These are phyloP conservation scores for Habroteleia sp. DNA, from an alignment of 2,888 invertebrate species.

Conservation along the genomic window DNA sequence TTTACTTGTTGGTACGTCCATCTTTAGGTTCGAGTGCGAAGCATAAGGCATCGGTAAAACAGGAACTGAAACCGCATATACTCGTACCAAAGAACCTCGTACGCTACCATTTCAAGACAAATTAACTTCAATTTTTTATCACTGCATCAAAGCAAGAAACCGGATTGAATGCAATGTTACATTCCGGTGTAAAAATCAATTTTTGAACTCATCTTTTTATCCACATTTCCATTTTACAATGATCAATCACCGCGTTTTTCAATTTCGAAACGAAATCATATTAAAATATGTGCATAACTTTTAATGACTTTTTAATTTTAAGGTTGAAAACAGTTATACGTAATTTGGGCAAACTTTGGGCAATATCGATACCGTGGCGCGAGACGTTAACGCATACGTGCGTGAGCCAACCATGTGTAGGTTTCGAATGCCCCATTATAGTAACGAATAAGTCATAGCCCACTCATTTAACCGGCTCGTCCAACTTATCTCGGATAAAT, in stretches of 20 bases:
- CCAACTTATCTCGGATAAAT: conserved; percentile 43
- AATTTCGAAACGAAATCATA: too few species aligned
- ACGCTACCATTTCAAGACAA: conserved; percentile 40
- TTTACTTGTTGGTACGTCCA: conserved; percentile 65
- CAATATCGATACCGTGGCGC: background rate
- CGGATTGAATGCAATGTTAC: conserved; percentile 3
- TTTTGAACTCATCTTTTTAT: background rate
- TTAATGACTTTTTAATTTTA: too few species aligned
- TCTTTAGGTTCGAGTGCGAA: conserved; percentile 63
- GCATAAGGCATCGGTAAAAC: conserved; percentile 65
- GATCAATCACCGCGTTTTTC: too few species aligned
- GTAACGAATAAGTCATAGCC: conserved; percentile 67
- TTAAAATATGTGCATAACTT: too few species aligned
- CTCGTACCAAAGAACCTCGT: too few species aligned
- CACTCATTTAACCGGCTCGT: conserved; percentile 63
- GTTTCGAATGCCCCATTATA: conserved; percentile 64
- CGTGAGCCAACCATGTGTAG: conserved; percentile 45
- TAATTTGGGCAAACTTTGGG: conserved; percentile 36
- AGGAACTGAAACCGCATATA: conserved; percentile 54
- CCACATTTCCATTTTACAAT: background rate
- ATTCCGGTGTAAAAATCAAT: conserved; percentile 54
- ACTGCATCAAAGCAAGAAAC: conserved; percentile 31
- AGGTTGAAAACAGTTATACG: too few species aligned
- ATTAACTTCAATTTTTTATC: conserved; percentile 40
- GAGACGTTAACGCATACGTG: conserved; percentile 8